A percentile compares a stretch with the other conserved stretches of the same genome.
phyloP scores from a whole-genome alignment of 2,888 invertebrate genomes.

The Phalera bucephala region DNA sequence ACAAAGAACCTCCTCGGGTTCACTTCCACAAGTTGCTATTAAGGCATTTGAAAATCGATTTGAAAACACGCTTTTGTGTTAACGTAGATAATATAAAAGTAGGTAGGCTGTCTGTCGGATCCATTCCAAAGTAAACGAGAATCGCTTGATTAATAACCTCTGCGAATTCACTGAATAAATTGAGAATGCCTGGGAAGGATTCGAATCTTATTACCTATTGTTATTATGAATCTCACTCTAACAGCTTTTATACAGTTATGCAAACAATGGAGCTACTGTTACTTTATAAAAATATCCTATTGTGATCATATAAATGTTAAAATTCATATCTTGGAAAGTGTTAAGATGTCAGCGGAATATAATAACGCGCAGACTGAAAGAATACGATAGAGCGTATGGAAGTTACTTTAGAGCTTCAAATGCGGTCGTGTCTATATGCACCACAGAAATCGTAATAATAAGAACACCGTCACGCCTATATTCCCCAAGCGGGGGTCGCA shows the following conservation, averaged over 20 bases:
- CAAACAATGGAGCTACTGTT: slow-evolving; percentile 28
- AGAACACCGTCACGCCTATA: too few species aligned
- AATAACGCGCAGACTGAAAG: slow-evolving; percentile 17
- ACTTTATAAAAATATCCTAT: slow-evolving; percentile 29
- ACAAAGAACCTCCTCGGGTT: not conserved
- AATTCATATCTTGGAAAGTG: slow-evolving; percentile 21
- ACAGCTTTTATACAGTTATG: slow-evolving; percentile 26
- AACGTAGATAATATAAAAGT: not conserved
- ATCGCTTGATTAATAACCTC: slow-evolving; percentile 20
- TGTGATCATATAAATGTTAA: slow-evolving; percentile 9
- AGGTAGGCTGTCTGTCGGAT: not conserved
- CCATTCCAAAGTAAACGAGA: slow-evolving; percentile 15
- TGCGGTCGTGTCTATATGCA: too few species aligned
- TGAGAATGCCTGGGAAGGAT: slow-evolving; percentile 7
- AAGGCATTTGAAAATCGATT: not conserved
- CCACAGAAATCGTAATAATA: too few species aligned
- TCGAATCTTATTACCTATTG: slow-evolving; percentile 24
- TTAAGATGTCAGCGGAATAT: slow-evolving; percentile 26
- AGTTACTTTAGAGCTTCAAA: too few species aligned
- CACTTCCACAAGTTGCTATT: not conserved
- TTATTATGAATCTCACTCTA: slow-evolving; percentile 12
- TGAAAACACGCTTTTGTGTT: not conserved
- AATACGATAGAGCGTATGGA: too few species aligned
- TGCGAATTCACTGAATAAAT: slow-evolving; percentile 18
- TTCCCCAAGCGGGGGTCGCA: too few species aligned